Conservation (phyloP, 2,797 vertebrate genomes). For the Stomatorhinus walkeri region DNA sequence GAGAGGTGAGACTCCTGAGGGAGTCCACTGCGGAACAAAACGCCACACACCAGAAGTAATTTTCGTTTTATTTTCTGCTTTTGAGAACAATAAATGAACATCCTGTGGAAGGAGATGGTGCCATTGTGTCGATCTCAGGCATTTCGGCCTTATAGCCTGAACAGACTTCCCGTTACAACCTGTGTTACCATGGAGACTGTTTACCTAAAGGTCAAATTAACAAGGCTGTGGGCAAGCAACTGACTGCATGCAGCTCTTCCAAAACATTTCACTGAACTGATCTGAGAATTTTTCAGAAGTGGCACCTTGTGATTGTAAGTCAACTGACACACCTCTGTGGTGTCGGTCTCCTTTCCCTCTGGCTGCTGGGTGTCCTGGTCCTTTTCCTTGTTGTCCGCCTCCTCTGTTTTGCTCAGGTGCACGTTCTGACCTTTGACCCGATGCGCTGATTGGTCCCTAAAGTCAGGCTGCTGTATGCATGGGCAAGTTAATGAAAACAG, state of each 20-base stretch:
- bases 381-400: conserved; percentile 54
- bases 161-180: conserved; percentile 14
- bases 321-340: conserved; percentile 58
- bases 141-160: conserved; percentile 4
- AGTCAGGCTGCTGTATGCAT: conserved; percentile 88
- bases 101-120: conserved; percentile 13
- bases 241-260: conserved; percentile 40
- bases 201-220: conserved; percentile 46
- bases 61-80: not conserved
- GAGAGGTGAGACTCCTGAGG: too few relatives aligned
- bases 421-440: conserved; percentile 55
- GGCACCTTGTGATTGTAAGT: not conserved
- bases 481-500: conserved; percentile 69
- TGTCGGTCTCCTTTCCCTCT: conserved; percentile 68
- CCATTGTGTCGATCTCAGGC: conserved; percentile 22
- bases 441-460: conserved; percentile 74
- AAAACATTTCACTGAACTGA: conserved; percentile 31
- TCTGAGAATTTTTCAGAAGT: conserved; percentile 21
- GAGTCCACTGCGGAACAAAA: not conserved
- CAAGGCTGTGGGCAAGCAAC: conserved; percentile 36
- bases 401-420: conserved; percentile 55
- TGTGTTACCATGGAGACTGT: conserved; percentile 39
- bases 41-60: not conserved
- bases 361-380: conserved; percentile 59
- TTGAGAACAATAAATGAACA: conserved; percentile 15